A percentile compares a stretch with the other conserved stretches of the same genome.
These are phyloP conservation scores for Cordylochernes scorpioides DNA, from an alignment of 2,888 invertebrate species.

Conservation along the genomic window DNA sequence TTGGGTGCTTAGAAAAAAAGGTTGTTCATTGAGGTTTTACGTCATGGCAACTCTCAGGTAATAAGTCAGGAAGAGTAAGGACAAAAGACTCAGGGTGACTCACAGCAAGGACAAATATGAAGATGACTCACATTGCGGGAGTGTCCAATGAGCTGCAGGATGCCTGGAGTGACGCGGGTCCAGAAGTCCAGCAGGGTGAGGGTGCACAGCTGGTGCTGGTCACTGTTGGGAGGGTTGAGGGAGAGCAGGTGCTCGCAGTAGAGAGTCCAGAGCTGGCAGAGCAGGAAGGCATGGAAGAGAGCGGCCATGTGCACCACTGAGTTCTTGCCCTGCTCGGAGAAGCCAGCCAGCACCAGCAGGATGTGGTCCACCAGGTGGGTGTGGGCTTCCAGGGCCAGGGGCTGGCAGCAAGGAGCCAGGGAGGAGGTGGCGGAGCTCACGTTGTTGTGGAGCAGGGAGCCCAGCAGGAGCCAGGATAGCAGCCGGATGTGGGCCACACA, in stretches of 20 bases:
- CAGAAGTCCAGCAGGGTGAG: constrained; percentile 78
- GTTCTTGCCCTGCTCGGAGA: constrained; percentile 76
- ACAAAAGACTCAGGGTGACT: not conserved
- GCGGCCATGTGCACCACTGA: constrained; percentile 84
- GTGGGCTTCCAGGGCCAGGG: constrained; percentile 81
- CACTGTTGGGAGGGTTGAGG: constrained; percentile 28
- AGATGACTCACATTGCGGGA: constrained; percentile 48
- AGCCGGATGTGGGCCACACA: constrained; percentile 79
- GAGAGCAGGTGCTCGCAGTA: constrained; percentile 68
- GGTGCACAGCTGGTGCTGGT: constrained; percentile 19
- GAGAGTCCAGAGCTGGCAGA: constrained; percentile 95
- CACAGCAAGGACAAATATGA: not conserved
- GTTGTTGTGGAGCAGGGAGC: constrained; percentile 61
- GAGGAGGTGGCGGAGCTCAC: constrained; percentile 3
- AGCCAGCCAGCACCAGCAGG: constrained; percentile 82
- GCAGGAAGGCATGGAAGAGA: constrained; percentile 80
- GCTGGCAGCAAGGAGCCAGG: too few relatives aligned
- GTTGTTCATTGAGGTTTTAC: too few relatives aligned
- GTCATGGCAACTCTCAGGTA: too few relatives aligned
- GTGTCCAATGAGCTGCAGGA: constrained; percentile 66
- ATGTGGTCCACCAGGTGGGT: constrained; percentile 91
- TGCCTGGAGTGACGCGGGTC: constrained; percentile 86
- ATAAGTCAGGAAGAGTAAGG: too few relatives aligned
- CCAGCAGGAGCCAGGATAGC: constrained; percentile 79
- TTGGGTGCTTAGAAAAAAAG: too few relatives aligned